Base-by-base conservation (phyloP, 2,888 invertebrate genomes). In the Drosophila maculinotata region DNA sequence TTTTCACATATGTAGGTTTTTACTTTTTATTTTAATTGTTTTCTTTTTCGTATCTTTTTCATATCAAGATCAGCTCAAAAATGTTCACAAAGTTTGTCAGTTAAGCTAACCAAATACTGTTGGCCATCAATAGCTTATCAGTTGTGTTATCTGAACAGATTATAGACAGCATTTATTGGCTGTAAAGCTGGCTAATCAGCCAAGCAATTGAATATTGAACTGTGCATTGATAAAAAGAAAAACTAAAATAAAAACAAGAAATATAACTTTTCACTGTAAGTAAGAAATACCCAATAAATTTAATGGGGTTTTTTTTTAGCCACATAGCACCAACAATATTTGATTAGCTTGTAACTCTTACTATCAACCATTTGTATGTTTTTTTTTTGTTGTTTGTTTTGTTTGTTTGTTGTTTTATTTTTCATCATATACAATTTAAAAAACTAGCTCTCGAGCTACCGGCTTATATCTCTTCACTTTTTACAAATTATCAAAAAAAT, bases 401-500 rank as follows among this genome's bases (percentile, higher is more conserved):
- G 15, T 15, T 47, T 26, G n/a, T 31, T 15, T 58, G 35, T 67
- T 65, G 28, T 62, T 26, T 52, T 44, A 44, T 38, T 54, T 62
- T 64, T 67, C 59, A 64, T 74, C 69, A 71, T 80, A 64, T 72
- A 85, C 80, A 82, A 52, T 79, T 80, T 76, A 79, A 68, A 82
- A 82, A 85, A 79, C 79, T 79, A 85, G 64, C 65, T 49, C 59
- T 62, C 56, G 51, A 63, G 70, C 54, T 71, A 28, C 15, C 38
- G 63, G 57, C 63, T 45, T 67, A 59, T 39, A 45, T 59, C 26
- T 45, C 36, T 54, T 57, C 60, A 68, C 58, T 81, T 71, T 83
- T 65, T 80, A 80, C 82, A 80, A 80, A 80, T 80, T 78, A 84
- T 84, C 64, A 71, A 85, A 80, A 77, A 78, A 71, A 79, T 72